Evolutionary conservation across 2,797 vertebrate genomes (phyloP).

Genomic region (Otolemur crassicaudatus): DNA sequence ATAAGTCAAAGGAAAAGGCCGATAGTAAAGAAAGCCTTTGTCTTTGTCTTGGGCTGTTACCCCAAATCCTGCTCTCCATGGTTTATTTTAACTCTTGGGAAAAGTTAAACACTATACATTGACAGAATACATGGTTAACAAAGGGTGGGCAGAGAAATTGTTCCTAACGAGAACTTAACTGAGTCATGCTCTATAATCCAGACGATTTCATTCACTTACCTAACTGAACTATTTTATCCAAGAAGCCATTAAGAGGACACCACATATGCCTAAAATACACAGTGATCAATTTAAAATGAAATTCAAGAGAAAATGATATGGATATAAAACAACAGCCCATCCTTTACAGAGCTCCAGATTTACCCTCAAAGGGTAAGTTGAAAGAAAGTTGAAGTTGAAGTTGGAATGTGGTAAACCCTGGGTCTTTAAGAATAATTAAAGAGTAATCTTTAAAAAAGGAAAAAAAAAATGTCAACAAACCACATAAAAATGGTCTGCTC

Average conservation of each 20-base stretch:
- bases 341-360: slow-evolving; percentile 13
- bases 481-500: not conserved
- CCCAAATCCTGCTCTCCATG: not conserved
- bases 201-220: slow-evolving; percentile 74
- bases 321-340: slow-evolving; percentile 38
- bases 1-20: slow-evolving; percentile 58
- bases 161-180: slow-evolving; percentile 77
- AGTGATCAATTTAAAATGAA: slow-evolving; percentile 73
- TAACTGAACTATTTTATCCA: slow-evolving; percentile 74
- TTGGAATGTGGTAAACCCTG: not conserved
- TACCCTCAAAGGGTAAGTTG: not conserved
- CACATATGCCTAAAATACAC: slow-evolving; percentile 64
- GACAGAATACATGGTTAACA: slow-evolving; percentile 32
- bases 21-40: not conserved
- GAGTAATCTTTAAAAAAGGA: not conserved
- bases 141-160: slow-evolving; percentile 59
- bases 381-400: not conserved
- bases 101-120: slow-evolving; percentile 36
- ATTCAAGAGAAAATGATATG: slow-evolving; percentile 62
- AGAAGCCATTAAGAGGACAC: slow-evolving; percentile 60
- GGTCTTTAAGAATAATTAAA: slow-evolving; percentile 28
- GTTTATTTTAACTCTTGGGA: slow-evolving; percentile 33
- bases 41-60: not conserved
- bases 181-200: slow-evolving; percentile 68
- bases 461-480: slow-evolving; percentile 9